Conservation (phyloP, 1,140 invertebrate species). For the Eriosoma lanigerum region DNA sequence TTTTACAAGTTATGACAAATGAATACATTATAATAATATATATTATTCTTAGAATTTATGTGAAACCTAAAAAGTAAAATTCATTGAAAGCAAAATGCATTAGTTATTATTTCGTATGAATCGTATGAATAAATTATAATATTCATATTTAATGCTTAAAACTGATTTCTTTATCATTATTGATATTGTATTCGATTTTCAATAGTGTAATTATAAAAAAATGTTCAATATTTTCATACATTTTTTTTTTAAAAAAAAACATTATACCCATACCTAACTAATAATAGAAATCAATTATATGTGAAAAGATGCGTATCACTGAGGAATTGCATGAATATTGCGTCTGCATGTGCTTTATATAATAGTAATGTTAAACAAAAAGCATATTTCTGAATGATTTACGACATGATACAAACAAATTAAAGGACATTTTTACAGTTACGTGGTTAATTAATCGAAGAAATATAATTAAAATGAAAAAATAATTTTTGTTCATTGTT, state of each 20-base stretch:
- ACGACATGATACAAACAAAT: background rate
- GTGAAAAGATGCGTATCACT: conserved; percentile 23
- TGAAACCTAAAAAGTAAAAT: no score
- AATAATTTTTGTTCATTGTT: background rate
- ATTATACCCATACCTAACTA: no score
- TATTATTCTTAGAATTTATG: no score
- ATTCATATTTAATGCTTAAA: background rate
- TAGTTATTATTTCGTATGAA: no score
- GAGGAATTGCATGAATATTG: background rate
- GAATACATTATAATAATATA: no score
- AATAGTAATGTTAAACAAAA: conserved; percentile 10
- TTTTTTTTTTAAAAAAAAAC: no score
- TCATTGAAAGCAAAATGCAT: no score
- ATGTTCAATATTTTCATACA: background rate
- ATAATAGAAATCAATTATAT: background rate
- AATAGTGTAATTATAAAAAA: background rate
- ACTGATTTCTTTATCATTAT: background rate
- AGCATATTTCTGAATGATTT: background rate
- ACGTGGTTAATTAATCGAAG: background rate
- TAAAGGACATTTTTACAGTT: background rate
- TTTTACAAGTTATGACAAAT: no score
- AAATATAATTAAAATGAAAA: conserved; percentile 15
- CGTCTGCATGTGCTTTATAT: no score
- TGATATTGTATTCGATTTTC: background rate
- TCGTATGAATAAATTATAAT: background rate